Conservation (phyloP, 1,140 invertebrate species). For the Conus ventricosus region DNA sequence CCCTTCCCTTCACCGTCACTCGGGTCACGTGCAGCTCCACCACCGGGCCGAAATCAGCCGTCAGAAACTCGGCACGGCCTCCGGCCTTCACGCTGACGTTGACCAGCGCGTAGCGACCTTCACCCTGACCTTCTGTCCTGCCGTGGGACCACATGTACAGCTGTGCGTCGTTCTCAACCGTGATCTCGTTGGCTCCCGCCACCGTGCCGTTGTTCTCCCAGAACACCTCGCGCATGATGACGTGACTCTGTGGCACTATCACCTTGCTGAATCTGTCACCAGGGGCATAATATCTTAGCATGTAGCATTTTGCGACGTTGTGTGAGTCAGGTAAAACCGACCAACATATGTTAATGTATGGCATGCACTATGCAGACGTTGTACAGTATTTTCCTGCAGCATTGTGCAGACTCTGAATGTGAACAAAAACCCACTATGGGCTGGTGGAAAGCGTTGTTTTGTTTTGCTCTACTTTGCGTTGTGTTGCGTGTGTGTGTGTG, state of each 20-base stretch:
- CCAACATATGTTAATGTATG: too few species aligned
- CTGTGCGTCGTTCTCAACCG: slow-evolving; percentile 59
- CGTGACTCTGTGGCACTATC: slow-evolving; percentile 48
- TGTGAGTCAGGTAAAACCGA: too few species aligned
- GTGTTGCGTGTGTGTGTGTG: too few species aligned
- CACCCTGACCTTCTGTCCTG: slow-evolving; percentile 48
- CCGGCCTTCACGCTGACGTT: slow-evolving; percentile 62
- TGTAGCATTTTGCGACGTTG: too few species aligned
- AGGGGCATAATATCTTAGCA: too few species aligned
- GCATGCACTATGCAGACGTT: too few species aligned
- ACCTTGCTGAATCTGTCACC: slow-evolving; percentile 48
- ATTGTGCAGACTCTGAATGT: too few species aligned
- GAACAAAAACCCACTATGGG: too few species aligned
- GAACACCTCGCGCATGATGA: slow-evolving; percentile 61
- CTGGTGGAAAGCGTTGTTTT: too few species aligned
- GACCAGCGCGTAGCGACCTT: slow-evolving; percentile 49
- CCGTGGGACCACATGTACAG: slow-evolving; percentile 62
- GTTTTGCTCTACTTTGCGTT: too few species aligned
- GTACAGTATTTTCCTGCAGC: too few species aligned
- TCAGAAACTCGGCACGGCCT: slow-evolving; percentile 59
- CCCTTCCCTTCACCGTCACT: slow-evolving; percentile 61
- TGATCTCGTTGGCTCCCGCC: slow-evolving; percentile 52
- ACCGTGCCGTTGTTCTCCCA: slow-evolving; percentile 63
- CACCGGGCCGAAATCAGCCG: slow-evolving; percentile 31
- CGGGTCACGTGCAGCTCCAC: slow-evolving; percentile 51